A percentile compares a stretch with the other conserved stretches of the same genome.
Conservation (phyloP, 2,113 vertebrate species). For the Dunckerocampus dactyliophorus region DNA sequence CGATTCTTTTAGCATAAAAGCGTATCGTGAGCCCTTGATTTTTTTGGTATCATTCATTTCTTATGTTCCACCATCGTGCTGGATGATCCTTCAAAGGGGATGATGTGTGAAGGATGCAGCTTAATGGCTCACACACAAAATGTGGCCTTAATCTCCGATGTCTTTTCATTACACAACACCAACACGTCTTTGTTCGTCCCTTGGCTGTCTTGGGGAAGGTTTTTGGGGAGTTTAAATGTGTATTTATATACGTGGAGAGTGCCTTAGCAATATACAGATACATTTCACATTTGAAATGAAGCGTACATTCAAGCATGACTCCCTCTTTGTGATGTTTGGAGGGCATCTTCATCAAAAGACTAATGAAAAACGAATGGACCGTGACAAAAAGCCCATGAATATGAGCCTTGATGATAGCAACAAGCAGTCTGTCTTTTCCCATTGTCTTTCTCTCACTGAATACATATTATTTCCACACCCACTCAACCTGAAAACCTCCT, state of each 20-base stretch:
- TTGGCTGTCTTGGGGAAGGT: slow-evolving; percentile 14
- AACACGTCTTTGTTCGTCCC: slow-evolving; percentile 29
- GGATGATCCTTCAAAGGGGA: slow-evolving; percentile 56
- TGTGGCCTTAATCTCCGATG: slow-evolving; percentile 48
- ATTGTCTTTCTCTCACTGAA: slow-evolving; percentile 26
- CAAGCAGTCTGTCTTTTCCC: slow-evolving; percentile 29
- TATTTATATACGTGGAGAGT: not conserved
- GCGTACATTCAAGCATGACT: slow-evolving; percentile 32
- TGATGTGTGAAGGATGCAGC: slow-evolving; percentile 51
- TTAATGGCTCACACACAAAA: slow-evolving; percentile 49
- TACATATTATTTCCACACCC: slow-evolving; percentile 23
- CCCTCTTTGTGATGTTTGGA: slow-evolving; percentile 51
- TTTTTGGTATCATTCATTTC: slow-evolving; percentile 29
- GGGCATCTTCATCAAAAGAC: slow-evolving; percentile 51
- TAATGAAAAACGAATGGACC: slow-evolving; percentile 67
- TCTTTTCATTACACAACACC: slow-evolving; percentile 41
- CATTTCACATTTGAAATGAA: slow-evolving; percentile 41
- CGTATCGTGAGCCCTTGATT: slow-evolving; percentile 14
- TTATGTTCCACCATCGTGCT: slow-evolving; percentile 24
- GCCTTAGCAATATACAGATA: slow-evolving; percentile 21
- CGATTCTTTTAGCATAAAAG: slow-evolving; percentile 2
- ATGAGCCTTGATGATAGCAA: slow-evolving; percentile 52
- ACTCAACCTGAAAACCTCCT: slow-evolving; percentile 28
- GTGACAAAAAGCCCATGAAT: slow-evolving; percentile 47
- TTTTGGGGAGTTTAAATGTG: not conserved